Conservation (phyloP, 2,113 vertebrate genomes). For the Ptilonorhynchus violaceus region DNA sequence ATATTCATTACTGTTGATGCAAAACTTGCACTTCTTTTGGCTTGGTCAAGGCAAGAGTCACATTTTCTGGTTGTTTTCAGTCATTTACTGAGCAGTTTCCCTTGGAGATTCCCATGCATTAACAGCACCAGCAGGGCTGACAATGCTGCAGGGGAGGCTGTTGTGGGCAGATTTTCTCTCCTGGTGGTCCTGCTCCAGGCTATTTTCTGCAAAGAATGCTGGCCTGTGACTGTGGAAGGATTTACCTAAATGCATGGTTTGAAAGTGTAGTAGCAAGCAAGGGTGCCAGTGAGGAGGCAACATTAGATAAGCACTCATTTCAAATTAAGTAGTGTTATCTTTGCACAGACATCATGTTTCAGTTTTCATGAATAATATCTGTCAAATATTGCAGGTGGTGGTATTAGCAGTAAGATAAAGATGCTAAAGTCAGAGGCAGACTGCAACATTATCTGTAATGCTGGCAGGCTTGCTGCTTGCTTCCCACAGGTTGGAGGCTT, state of each 20-base stretch:
- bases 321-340: not conserved
- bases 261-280: not conserved
- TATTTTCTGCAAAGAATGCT: not conserved
- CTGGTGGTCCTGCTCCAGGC: not conserved
- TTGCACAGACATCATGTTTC: not conserved
- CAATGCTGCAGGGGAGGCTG: not conserved
- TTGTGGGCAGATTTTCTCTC: not conserved
- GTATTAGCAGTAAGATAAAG: not conserved
- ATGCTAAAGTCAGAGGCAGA: not conserved
- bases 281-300: not conserved
- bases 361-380: not conserved
- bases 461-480: not conserved
- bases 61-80: not conserved
- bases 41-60: not conserved
- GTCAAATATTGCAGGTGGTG: not conserved
- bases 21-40: not conserved
- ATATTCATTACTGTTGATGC: not conserved
- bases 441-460: not conserved
- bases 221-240: not conserved
- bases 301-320: constrained; percentile 13
- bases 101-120: not conserved
- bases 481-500: not conserved
- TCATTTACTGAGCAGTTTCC: not conserved
- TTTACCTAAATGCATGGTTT: not conserved
- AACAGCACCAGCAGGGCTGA: too few relatives aligned